Evolutionary conservation across 2,888 invertebrate species (phyloP), one percentile per base, ranked within the genome.

Genomic region (Melanophora roralis): DNA sequence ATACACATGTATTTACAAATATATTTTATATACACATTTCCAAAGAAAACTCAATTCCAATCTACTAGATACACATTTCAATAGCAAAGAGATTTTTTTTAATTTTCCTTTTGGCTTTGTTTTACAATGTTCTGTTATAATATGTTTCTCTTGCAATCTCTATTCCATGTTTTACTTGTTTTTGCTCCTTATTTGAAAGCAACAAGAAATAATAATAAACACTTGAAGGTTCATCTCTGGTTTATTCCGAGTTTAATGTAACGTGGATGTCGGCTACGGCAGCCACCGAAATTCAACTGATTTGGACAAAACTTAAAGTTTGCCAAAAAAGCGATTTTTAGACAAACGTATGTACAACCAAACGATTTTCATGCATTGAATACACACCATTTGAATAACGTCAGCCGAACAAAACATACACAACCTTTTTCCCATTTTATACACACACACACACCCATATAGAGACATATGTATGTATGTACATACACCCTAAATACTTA

Each of bases 251-350:
- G 45, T 71, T 65, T 76, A 62, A 60, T 53, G 60, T 60, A 67
- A 27, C 53, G 32, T 60, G 43, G 40, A 71, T 71, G 78, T 69
- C 75, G 71, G 62, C 71, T 67, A 72, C 76, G 76, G 49, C 80
- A 80, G 80, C 80, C 76, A 80, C 76, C 72, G 34, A 80, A 76
- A 76, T 80, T 76, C 80, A 80, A 80, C 80, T 80, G 80, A 80
- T 14, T 80, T 80, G 80, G 80, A 72, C 72, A 68, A 80, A 80
- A 80, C 67, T 72, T 76, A 64, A 67, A 80, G 68, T 80, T 80
- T 80, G 80, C 76, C 80, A 80, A 80, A 80, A 80, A 76, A 76
- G 80, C 80, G 51, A 68, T 73, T 80, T 76, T 51, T 59, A 62
- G 57, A 16, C 23, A 64, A 23, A 40, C 71, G 36, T 19, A 51